Conservation (phyloP, 2,113 vertebrate genomes). For the Fregata magnificens region DNA sequence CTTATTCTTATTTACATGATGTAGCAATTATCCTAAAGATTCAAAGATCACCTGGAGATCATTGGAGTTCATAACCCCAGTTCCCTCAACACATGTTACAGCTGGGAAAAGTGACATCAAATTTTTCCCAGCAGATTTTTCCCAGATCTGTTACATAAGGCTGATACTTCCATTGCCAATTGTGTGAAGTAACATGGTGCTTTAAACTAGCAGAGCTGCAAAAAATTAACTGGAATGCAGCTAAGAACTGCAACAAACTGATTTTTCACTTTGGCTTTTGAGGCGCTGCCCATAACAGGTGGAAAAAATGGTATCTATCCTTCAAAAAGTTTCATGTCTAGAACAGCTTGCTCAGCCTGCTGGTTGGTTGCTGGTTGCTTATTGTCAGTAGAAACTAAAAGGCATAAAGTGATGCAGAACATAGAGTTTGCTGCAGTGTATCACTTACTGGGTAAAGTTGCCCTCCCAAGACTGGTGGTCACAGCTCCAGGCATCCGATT, state of each 20-base stretch:
- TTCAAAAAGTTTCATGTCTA: not conserved
- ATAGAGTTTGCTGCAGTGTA: not conserved
- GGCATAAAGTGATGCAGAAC: not conserved
- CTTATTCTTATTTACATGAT: not conserved
- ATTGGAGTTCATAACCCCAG: not conserved
- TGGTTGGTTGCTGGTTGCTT: not conserved
- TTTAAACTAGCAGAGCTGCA: not conserved
- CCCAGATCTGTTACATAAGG: not conserved
- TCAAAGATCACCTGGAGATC: not conserved
- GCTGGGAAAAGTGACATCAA: not conserved
- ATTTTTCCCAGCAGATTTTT: constrained; percentile 28
- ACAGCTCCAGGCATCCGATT: not conserved
- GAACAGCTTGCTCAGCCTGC: not conserved
- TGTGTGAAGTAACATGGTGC: not conserved
- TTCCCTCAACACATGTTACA: not conserved
- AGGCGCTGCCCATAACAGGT: not conserved
- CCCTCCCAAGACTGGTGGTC: not conserved
- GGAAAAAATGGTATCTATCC: not conserved
- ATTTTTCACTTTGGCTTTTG: constrained; percentile 15
- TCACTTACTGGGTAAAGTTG: not conserved
- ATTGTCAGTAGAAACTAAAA: not conserved
- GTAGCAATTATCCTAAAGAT: not conserved
- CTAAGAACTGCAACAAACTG: not conserved
- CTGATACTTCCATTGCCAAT: not conserved
- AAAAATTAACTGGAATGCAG: not conserved